Base-by-base conservation (phyloP, 2,888 invertebrate species). In the Operophtera brumata region DNA sequence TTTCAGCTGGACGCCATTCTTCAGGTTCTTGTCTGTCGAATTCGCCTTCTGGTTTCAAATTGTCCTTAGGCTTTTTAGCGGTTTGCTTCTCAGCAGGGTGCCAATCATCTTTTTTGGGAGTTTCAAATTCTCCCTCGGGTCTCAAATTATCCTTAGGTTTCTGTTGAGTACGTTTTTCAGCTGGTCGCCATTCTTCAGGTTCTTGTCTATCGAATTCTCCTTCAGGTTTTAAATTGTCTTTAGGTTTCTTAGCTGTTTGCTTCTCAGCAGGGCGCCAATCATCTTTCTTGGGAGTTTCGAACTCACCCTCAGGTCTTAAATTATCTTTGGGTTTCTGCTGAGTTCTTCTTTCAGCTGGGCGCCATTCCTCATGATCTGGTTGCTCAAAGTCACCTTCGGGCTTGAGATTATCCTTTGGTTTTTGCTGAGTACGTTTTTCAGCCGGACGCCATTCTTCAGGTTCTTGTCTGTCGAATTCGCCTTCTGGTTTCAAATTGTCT, bases 281-380 rank as follows among this genome's bases (percentile, higher is more conserved):
- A 1, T 82, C 77, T 7, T 80, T 75, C 48, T 79, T 77, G 0
- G 82, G 80, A 50, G 79, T 75, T 49, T 90, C 87, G 59, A 93
- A 92, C 0, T 93, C 92, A 0, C 94, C 93, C 71, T 93, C 94
- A 0, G 92, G 90, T 46, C 78, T 84, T 0, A 94, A 71, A 68
- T 94, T 94, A 63, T 94, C 93, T 56, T 86, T 74, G 0, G 92
- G 94, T 61, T 90, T 93, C 56, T 78, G 91, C 1, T 78, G 81
- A 14, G 80, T 78, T 13, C 78, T 86, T 54, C 91, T 75, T 64
- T 92, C 92, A 32, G 85, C 91, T n/a, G 86, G 91, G 46, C 70
- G 69, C 84, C 90, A 91, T 61, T 85, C 71, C 1, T 89, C 82
- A 3, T 78, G 78, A 42, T 73, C 62, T 0, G 75, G 80, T 12